Evolutionary conservation across 1,140 invertebrate species (phyloP), one percentile per base, ranked within the genome.

Genomic region (Zaprionus africanus): DNA sequence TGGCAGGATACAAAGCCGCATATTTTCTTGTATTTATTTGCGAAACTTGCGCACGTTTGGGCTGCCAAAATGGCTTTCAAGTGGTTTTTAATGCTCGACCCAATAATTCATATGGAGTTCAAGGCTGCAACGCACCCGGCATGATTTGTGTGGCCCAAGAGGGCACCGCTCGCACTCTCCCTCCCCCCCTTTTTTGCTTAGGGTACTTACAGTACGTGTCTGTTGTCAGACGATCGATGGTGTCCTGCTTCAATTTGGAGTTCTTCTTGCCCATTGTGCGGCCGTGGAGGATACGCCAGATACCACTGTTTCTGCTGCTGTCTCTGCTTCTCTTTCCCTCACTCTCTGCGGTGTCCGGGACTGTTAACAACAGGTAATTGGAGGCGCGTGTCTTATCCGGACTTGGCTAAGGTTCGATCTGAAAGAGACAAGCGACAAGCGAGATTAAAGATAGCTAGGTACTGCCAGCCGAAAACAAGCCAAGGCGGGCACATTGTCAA

Each of bases 181-280:
- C 17, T 19, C 5, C 15, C 41, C 15, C 46, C 15, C 13, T 15
- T 24, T 0, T n/a, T n/a, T n/a, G n/a, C 15, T 15, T 26, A 49
- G 26, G 19, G 28, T 82, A 97, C 97, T 98, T 94, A 98, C 97
- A 98, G 94, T 98, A 98, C 76, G 97, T 98, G 82, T 96, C 96
- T 53, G 95, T 96, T 79, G 96, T 97, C 61, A 98, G 95, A 80
- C 97, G 95, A 93, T 97, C 96, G 92, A 98, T 97, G 71, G 97
- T 97, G 93, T 98, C 97, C 93, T 97, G 96, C 94, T 97, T 98
- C 92, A 98, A 95, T 94, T 98, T 98, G 19, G 97, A 98, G 93
- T 98, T 98, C 94, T 97, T 97, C 94, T 98, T 98, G 82, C 96
- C 96, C 96, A 97, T 97, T 76, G 93, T 87, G 61, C 22, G 12